Percentiles rank a stretch among this genome's conserved stretches.
phyloP scores from a whole-genome alignment of 2,888 invertebrate species.

The Gandaritis pyraliata region DNA sequence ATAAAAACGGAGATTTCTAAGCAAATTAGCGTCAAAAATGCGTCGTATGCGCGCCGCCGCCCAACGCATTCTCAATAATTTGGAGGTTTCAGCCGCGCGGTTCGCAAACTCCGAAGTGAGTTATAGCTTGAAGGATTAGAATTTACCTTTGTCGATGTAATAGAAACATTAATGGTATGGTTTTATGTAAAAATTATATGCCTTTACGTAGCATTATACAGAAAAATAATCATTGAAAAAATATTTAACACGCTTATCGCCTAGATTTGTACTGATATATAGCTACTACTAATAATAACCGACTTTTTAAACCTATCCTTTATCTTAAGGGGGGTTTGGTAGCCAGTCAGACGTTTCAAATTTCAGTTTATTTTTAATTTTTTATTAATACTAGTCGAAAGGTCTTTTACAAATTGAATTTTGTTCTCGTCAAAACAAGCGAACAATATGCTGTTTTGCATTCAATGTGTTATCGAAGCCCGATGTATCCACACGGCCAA shows the following conservation, averaged over 20 bases:
- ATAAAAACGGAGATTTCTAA: slow-evolving; percentile 41
- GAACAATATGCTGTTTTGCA: slow-evolving; percentile 42
- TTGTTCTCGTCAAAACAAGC: slow-evolving; percentile 33
- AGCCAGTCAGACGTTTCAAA: not conserved
- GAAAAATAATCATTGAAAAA: too few relatives aligned
- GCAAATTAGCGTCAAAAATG: slow-evolving; percentile 48
- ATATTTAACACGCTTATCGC: too few relatives aligned
- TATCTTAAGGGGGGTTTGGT: too few relatives aligned
- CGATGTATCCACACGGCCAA: slow-evolving; percentile 21
- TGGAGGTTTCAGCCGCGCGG: slow-evolving; percentile 30
- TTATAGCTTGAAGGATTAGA: slow-evolving; percentile 32
- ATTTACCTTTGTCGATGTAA: slow-evolving; percentile 10
- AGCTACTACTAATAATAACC: too few relatives aligned
- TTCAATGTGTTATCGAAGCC: slow-evolving; percentile 39
- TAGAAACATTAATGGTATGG: slow-evolving; percentile 14
- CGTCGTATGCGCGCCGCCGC: slow-evolving; percentile 33
- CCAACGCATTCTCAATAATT: slow-evolving; percentile 39
- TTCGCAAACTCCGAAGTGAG: slow-evolving; percentile 39
- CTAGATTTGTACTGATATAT: too few relatives aligned
- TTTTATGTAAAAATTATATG: not conserved
- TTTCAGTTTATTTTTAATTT: not conserved
- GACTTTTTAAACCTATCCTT: too few relatives aligned
- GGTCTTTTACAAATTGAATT: slow-evolving; percentile 34
- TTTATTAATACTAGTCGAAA: slow-evolving; percentile 22
- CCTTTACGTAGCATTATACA: not conserved